These are phyloP conservation scores for Engraulis encrasicolus DNA, from an alignment of 2,113 vertebrate genomes.

Conservation along the genomic window DNA sequence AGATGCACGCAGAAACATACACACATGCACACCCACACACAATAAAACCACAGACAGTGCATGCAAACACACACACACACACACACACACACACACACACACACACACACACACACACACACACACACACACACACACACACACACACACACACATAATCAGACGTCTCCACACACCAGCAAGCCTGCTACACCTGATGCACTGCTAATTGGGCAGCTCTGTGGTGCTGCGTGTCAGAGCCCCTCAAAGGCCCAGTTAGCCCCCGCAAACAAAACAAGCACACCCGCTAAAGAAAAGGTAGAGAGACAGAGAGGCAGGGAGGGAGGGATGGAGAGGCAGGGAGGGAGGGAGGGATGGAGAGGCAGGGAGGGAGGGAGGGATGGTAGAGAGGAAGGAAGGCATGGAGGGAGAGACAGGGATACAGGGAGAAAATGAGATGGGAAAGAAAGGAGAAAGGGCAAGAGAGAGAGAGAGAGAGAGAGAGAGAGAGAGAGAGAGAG, in stretches of 20 bases:
- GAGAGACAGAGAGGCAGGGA: not conserved
- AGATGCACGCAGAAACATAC: not conserved
- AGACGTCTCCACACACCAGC: not conserved
- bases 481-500: not conserved
- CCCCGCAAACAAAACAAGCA: not conserved
- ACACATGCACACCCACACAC: conserved; percentile 19
- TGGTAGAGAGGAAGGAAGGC: too few relatives aligned
- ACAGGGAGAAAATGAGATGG: too few relatives aligned
- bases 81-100: not conserved
- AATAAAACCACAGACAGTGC: not conserved
- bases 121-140: not conserved
- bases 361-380: too few relatives aligned
- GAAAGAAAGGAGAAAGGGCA: too few relatives aligned
- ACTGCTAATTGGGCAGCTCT: conserved; percentile 8
- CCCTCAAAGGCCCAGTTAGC: conserved; percentile 15
- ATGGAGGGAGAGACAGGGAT: too few relatives aligned
- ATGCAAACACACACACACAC: not conserved
- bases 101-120: conserved; percentile 1
- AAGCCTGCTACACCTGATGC: conserved; percentile 3
- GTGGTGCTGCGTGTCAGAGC: conserved; percentile 13
- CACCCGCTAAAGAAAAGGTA: not conserved
- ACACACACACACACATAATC: not conserved
- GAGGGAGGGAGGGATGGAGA: too few relatives aligned
- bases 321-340: not conserved
- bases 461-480: too few relatives aligned